Base-by-base conservation (phyloP, 1,140 invertebrate genomes). In the Goniozus legneri region DNA sequence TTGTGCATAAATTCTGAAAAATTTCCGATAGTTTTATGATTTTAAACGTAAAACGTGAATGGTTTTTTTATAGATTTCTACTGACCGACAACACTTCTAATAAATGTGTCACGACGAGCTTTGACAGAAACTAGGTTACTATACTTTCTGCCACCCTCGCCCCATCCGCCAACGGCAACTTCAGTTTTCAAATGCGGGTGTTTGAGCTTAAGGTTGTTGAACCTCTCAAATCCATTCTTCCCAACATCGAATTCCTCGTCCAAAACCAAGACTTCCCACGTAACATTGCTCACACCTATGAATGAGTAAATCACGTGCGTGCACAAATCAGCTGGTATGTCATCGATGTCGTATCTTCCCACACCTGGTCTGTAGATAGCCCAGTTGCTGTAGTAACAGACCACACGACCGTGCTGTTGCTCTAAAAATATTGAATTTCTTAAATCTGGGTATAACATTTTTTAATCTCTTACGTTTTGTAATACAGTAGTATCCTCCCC, bases 381-480 rank as follows among this genome's bases (percentile, higher is more conserved):
- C 92, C 91, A 95, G 62, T 92, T 92, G 64, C 88, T 91, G 75
- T 91, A 94, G 77, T 94, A 94, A 62, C 90, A 94, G 19, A 89
- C 86, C 37, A 91, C 80, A 64, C 86, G 80, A 8, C 82, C 79
- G 56, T 67, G 62, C 21, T 69, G 46, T 44, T 69, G 32, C 3
- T 44, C 52, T 60, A n/a, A n/a, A n/a, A n/a, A n/a, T n/a, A n/a
- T n/a, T n/a, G n/a, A n/a, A 27, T 27, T 27, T 27, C 24, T 27
- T 27, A 27, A 4, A 27, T 27, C 10, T 27, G 24, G 12, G 24
- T 27, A 27, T 27, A 27, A n/a, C n/a, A n/a, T 12, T 7, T 27
- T 27, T 6, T 27, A 27, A 12, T 12, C 6, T 27, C 6, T 27
- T 27, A 27, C 12, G 6, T 7, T 27, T 12, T 7, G 24, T 27